Conservation (phyloP, 2,113 vertebrate genomes). For the Lamprologus callipterus region DNA sequence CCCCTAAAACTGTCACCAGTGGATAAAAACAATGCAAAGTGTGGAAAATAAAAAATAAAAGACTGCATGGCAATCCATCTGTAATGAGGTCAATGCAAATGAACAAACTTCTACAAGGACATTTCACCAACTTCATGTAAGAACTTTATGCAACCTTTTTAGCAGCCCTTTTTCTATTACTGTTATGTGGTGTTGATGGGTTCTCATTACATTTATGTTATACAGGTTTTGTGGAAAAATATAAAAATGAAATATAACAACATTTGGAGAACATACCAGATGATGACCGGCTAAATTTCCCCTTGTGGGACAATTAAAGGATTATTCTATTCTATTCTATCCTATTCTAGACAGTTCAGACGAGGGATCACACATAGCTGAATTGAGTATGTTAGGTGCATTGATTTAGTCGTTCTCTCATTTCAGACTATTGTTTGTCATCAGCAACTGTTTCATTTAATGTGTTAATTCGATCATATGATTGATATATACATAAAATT, state of each 20-base stretch:
- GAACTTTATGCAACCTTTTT: not conserved
- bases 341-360: not conserved
- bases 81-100: not conserved
- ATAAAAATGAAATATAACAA: not conserved
- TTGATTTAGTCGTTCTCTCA: not conserved
- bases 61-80: not conserved
- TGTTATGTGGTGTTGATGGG: not conserved
- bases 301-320: not conserved
- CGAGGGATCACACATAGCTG: accelerated
- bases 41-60: not conserved
- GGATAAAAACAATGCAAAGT: not conserved
- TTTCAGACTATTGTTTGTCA: not conserved
- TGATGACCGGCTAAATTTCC: not conserved
- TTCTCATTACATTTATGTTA: not conserved
- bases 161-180: not conserved
- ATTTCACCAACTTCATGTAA: not conserved
- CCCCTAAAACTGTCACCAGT: not conserved
- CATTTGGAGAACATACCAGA: not conserved
- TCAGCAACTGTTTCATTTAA: not conserved
- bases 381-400: not conserved
- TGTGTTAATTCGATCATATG: not conserved
- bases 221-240: not conserved
- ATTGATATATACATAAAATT: not conserved
- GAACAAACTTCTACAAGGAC: not conserved
- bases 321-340: not conserved